These are phyloP conservation scores for Oceanodroma tethys DNA, from an alignment of 2,113 vertebrate genomes.

Conservation along the genomic window DNA sequence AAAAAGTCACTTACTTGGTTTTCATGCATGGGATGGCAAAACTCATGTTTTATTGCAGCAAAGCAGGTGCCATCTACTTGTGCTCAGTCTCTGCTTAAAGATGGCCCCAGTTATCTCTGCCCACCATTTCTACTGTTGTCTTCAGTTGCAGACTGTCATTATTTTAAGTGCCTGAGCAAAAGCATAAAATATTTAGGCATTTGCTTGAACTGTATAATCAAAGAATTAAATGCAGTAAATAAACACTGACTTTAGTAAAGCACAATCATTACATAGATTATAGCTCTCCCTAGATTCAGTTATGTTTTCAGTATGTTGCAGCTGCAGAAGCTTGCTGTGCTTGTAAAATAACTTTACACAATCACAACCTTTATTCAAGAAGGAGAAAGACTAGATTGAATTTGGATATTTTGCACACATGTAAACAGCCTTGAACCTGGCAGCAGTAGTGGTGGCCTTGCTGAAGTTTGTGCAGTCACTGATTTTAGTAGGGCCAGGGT, in stretches of 20 bases:
- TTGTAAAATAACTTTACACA: background rate
- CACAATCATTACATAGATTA: background rate
- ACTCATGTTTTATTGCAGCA: background rate
- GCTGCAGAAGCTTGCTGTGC: background rate
- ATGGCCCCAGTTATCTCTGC: background rate
- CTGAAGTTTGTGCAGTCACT: background rate
- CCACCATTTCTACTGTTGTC: background rate
- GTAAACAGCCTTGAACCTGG: background rate
- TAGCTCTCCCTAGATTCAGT: background rate
- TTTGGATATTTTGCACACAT: background rate
- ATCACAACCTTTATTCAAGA: background rate
- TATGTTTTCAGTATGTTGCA: background rate
- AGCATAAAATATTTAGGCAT: background rate
- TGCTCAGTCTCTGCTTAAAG: background rate
- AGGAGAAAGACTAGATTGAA: background rate
- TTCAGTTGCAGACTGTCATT: background rate
- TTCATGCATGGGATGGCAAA: background rate
- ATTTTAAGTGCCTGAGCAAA: background rate
- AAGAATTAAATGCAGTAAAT: background rate
- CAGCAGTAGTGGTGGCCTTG: background rate
- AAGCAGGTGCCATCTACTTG: background rate
- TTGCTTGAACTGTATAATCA: background rate
- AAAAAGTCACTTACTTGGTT: background rate
- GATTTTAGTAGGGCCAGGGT: background rate
- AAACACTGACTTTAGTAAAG: background rate